These are phyloP conservation scores for Pogonomyrmex barbatus DNA, from an alignment of 1,140 invertebrate species.

Conservation along the genomic window DNA sequence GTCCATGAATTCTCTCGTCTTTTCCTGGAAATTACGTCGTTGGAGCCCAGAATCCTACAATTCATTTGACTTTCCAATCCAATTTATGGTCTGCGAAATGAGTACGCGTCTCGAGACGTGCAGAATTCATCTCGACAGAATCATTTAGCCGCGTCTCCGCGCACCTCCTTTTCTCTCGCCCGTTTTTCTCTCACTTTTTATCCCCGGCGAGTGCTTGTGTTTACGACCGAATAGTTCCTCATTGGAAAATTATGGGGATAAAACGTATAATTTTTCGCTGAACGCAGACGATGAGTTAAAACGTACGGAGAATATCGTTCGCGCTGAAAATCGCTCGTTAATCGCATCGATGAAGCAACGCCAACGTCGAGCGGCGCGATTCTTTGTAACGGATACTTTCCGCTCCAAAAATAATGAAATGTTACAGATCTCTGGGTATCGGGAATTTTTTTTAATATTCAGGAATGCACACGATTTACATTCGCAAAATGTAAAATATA, in stretches of 20 bases:
- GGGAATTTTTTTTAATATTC: conserved; percentile 33
- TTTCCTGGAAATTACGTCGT: background rate
- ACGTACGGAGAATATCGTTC: background rate
- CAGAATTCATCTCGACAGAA: conserved; percentile 5
- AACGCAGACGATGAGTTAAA: conserved; percentile 3
- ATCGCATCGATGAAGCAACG: conserved; percentile 11
- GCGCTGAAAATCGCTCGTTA: conserved; percentile 14
- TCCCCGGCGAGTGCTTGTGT: background rate
- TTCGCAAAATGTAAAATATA: conserved; percentile 21
- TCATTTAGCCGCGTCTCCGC: background rate
- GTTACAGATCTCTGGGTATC: conserved; percentile 1
- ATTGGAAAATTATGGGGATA: too few relatives aligned
- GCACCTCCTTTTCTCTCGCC: background rate
- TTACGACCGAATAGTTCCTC: background rate
- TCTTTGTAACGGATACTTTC: conserved; percentile 23
- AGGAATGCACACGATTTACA: background rate
- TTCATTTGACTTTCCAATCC: background rate
- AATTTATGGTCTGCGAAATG: background rate
- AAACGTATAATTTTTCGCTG: too few relatives aligned
- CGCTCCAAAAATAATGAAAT: conserved; percentile 36
- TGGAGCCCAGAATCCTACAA: background rate
- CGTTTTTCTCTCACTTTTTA: background rate
- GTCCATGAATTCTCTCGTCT: background rate
- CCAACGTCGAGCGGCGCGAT: background rate
- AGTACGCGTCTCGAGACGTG: background rate